These are phyloP conservation scores for Mylabris sibirica DNA, from an alignment of 2,888 invertebrate genomes.

Conservation along the genomic window DNA sequence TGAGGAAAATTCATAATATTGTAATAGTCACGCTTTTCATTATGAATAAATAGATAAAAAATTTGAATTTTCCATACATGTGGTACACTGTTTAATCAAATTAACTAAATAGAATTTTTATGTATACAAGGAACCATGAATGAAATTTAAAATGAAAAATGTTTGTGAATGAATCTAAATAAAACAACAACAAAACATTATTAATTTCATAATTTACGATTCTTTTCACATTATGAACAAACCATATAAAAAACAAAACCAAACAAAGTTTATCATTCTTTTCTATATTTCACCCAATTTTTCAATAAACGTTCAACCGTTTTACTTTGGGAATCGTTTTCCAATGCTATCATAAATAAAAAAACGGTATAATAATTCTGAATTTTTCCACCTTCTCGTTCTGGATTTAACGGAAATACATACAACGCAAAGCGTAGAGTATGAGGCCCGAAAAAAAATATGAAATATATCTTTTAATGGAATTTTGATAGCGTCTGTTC, in stretches of 20 bases:
- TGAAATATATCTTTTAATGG: background rate
- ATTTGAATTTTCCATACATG: background rate
- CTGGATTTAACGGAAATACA: background rate
- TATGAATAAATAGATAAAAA: background rate
- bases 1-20: background rate
- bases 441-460: background rate
- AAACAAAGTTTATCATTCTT: background rate
- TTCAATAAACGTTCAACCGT: background rate
- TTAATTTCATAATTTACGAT: background rate
- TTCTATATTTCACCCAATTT: slow-evolving; percentile 4
- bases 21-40: slow-evolving; percentile 10
- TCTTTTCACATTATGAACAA: background rate
- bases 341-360: slow-evolving; percentile 3
- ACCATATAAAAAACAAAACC: background rate
- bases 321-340: background rate
- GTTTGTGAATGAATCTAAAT: background rate
- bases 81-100: background rate
- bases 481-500: background rate
- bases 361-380: background rate
- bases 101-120: background rate
- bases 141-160: background rate
- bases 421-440: background rate
- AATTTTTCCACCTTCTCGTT: background rate
- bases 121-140: background rate
- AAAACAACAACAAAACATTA: background rate